Conservation (phyloP, 2,797 vertebrate species). For the Smutsia gigantea region DNA sequence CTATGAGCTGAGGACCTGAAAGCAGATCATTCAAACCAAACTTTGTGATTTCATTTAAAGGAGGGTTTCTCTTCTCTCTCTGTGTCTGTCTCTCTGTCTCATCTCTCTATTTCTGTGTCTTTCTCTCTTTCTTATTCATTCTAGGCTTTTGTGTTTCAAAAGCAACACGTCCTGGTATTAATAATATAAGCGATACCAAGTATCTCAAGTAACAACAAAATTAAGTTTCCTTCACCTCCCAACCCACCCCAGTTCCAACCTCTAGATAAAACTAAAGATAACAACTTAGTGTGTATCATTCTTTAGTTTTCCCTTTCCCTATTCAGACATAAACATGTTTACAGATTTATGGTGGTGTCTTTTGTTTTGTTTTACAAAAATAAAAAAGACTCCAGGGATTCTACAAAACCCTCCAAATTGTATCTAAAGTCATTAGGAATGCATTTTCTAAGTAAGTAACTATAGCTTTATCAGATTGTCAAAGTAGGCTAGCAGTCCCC, state of each 20-base stretch:
- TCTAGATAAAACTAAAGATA: not conserved
- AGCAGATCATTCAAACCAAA: not conserved
- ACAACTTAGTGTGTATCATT: not conserved
- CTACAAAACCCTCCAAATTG: not conserved
- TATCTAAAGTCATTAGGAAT: not conserved
- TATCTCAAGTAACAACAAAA: not conserved
- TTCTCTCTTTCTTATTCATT: not conserved
- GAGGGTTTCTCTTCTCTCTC: not conserved
- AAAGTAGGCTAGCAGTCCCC: not conserved
- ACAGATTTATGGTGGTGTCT: not conserved
- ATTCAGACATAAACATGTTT: not conserved
- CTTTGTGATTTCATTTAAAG: not conserved
- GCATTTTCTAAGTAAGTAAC: not conserved
- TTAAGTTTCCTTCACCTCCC: not conserved
- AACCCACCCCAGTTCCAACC: not conserved
- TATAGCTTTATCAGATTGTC: constrained; percentile 7
- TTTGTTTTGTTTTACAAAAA: constrained; percentile 36
- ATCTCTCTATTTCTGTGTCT: not conserved
- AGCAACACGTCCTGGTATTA: not conserved
- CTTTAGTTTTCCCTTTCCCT: not conserved
- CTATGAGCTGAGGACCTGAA: not conserved
- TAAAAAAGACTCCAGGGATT: not conserved
- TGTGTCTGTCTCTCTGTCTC: not conserved
- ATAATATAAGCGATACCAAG: not conserved
- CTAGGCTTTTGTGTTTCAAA: constrained; percentile 10